Percentiles rank a stretch among this genome's conserved stretches.
Conservation (phyloP, 2,888 invertebrate genomes). For the Cosmopolites sordidus region DNA sequence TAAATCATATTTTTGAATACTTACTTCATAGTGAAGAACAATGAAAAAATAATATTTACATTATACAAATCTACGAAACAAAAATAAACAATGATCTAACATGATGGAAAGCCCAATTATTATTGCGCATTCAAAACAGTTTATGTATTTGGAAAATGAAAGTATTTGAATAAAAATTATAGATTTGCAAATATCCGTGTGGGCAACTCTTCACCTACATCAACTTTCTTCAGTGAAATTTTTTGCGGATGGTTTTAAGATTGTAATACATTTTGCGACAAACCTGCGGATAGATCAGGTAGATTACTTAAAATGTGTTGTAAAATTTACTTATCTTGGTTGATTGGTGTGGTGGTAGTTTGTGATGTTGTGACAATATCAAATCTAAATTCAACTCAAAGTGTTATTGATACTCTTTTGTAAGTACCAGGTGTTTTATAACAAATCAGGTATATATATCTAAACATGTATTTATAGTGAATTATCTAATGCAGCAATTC, state of each 20-base stretch:
- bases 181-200: constrained; percentile 16
- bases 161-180: constrained; percentile 16
- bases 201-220: constrained; percentile 17
- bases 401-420: constrained; percentile 1
- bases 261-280: constrained; percentile 3
- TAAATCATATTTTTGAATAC: no score
- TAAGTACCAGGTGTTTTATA: constrained; percentile 1
- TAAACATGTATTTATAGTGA: constrained; percentile 24
- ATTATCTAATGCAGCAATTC: constrained; percentile 27
- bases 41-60: no score
- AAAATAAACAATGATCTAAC: no score
- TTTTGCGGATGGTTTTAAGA: not conserved
- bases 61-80: no score
- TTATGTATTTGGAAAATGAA: constrained; percentile 24
- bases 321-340: not conserved
- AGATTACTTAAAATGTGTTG: constrained; percentile 7
- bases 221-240: constrained; percentile 21
- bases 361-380: constrained; percentile 4
- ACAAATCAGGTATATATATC: not conserved
- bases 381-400: constrained; percentile 6
- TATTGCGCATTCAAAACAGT: not conserved
- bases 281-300: constrained; percentile 5
- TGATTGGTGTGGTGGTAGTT: constrained; percentile 3
- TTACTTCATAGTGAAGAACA: no score
- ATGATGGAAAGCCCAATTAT: constrained; percentile 7